Conservation (phyloP, 2,888 invertebrate species). For the Agonopterix arenella region DNA sequence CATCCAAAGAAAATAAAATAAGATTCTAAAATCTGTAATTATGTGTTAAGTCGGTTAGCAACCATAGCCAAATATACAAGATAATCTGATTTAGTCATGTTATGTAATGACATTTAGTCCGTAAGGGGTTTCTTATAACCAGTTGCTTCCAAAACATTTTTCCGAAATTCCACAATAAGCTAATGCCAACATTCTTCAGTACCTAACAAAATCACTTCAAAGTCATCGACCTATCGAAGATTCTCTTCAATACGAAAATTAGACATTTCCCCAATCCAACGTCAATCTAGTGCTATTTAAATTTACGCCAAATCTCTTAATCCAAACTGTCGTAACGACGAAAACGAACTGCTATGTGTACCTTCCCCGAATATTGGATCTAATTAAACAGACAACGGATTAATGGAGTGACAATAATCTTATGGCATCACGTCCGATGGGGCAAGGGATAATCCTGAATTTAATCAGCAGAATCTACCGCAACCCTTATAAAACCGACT, state of each 20-base stretch:
- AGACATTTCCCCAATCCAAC: background rate
- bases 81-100: background rate
- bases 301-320: constrained; percentile 21
- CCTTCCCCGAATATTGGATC: constrained; percentile 17
- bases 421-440: constrained; percentile 45
- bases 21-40: too few relatives aligned
- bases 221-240: background rate
- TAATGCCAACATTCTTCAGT: background rate
- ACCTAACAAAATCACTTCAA: background rate
- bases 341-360: constrained; percentile 17
- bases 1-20: too few relatives aligned
- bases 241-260: background rate
- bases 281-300: constrained; percentile 15
- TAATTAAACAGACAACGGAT: constrained; percentile 63
- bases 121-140: background rate
- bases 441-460: constrained; percentile 61
- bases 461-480: constrained; percentile 57
- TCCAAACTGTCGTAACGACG: constrained; percentile 17
- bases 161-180: background rate
- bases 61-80: too few relatives aligned
- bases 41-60: too few relatives aligned
- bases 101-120: background rate
- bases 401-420: constrained; percentile 74
- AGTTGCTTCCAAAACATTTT: background rate
- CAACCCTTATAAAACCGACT: constrained; percentile 36